Base-by-base conservation (phyloP, 2,797 vertebrate genomes). In the Emys orbicularis region DNA sequence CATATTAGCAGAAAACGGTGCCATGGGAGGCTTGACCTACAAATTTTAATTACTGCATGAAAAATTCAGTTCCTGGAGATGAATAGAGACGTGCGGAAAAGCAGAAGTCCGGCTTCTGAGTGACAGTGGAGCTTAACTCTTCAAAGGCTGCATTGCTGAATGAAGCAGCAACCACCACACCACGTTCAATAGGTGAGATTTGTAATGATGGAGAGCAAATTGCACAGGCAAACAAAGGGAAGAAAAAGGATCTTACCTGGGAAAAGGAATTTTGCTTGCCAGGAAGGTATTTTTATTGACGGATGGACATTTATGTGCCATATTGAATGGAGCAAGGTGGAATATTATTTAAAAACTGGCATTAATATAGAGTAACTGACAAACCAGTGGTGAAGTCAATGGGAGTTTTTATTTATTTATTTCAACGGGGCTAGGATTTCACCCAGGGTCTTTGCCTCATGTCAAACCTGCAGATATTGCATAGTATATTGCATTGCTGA, bases 41-140 rank as follows among this genome's bases (percentile, higher is more conserved):
- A 99, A 98, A 99, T 99, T 99, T 99, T 99, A 99, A 99, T 99
- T 99, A 99, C 99, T 98, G 98, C 98, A 99, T 99, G 98, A 99
- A 99, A 99, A 99, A 99, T 99, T 98, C 99, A 99, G 98, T 98
- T 98, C 98, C 97, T 95, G 95, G 94, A 98, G 98, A 99, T 98
- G 97, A 98, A 98, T 97, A 95, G 96, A 98, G 97, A 98, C 97
- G 96, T 97, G 95, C 97, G 95, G 97, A 97, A 97, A 98, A 97
- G 97, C 96, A 89, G 95, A 96, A 94, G 97, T 98, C 98, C 97
- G 97, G 94, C 95, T 94, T 97, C 93, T 96, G 95, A 84, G 79
- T 80, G 97, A 93, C 94, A 97, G 96, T 81, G 72, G 95, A 98
- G 97, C 95, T 97, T 97, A 97, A 96, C 94, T 96, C 97, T 97